Percentiles rank a stretch among this genome's conserved stretches.
These are phyloP conservation scores for Pachypanchax playfairii DNA, from an alignment of 2,113 vertebrate species.

Conservation along the genomic window DNA sequence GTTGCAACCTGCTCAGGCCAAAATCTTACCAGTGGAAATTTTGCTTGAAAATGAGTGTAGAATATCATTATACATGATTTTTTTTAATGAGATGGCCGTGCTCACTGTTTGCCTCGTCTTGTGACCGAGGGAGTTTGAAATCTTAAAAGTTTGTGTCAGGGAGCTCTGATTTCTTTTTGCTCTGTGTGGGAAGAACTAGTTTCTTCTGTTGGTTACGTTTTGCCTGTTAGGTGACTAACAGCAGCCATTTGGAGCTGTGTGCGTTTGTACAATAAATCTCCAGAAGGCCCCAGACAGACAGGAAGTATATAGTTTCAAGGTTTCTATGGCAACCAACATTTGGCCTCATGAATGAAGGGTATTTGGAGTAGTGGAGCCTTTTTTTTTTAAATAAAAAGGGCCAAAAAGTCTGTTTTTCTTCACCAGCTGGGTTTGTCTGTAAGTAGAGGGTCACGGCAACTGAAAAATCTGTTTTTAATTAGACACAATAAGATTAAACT, in stretches of 20 bases:
- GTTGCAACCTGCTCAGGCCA: too few species aligned
- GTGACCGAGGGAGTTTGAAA: too few species aligned
- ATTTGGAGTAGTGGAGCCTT: constrained; percentile 30
- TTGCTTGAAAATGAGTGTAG: too few species aligned
- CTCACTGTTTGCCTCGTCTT: too few species aligned
- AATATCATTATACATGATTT: too few species aligned
- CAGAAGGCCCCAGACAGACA: constrained; percentile 56
- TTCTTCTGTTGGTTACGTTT: constrained; percentile 55
- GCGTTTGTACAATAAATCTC: constrained; percentile 75
- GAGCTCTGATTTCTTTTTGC: too few species aligned
- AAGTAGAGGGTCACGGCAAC: constrained; percentile 13
- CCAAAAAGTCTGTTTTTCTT: constrained; percentile 40
- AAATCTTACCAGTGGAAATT: too few species aligned
- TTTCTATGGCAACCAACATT: constrained; percentile 71
- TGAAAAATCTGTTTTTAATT: constrained; percentile 34
- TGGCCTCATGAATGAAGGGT: constrained; percentile 48
- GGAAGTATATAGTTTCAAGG: constrained; percentile 81
- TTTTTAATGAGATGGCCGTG: too few species aligned
- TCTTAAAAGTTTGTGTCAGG: too few species aligned
- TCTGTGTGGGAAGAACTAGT: too few species aligned
- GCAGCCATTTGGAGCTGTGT: constrained; percentile 57
- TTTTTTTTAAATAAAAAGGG: constrained; percentile 22
- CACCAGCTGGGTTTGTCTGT: constrained; percentile 41
- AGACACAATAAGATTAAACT: constrained; percentile 25
- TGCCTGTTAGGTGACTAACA: constrained; percentile 50